Base-by-base conservation (phyloP, 2,888 invertebrate genomes). In the Erpobdella octoculata region DNA sequence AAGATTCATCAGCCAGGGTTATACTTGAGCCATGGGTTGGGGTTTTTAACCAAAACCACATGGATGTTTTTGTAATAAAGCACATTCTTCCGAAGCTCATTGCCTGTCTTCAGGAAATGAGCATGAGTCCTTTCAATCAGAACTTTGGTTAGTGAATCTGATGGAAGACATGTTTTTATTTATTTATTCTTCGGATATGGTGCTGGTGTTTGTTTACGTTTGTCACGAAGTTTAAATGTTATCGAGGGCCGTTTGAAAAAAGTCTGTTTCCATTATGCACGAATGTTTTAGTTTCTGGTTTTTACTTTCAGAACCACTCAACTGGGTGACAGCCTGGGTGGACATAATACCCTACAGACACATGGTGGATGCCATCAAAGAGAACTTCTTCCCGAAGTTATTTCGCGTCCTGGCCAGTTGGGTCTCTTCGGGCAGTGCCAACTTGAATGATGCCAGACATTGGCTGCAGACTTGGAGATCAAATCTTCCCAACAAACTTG, bases 291-390 rank as follows among this genome's bases (percentile, higher is more conserved):
- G 21, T 18, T 8, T 25, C 6, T 53, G 53, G 28, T 6, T 53
- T 53, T 53, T 6, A n/a, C 18, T 38, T 35, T 75, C 76, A 89
- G 93, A 93, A 80, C 88, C 90, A 0, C 95, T 95, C 94, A 87
- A 90, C 77, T 95, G 93, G 90, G 91, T 95, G 36, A 91, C 93
- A 86, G 89, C 91, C 74, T 98, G 98, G 98, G 85, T 88, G 75
- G 92, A 92, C 76, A 84, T 97, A 79, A 85, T 95, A 61, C 91
- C 93, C 0, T 83, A 88, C 0, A 87, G 89, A 0, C 87, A 89
- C 21, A 88, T 96, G 86, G 90, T 89, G 0, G 87, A 89, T 36
- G 82, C 97, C 6, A 86, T 98, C 8, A 90, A 91, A 78, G 91
- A 92, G 76, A 88, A 88, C 78, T 92, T 98, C 85, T 92, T 98